phyloP scores from a whole-genome alignment of 2,888 invertebrate genomes.

The Crioceris asparagi region DNA sequence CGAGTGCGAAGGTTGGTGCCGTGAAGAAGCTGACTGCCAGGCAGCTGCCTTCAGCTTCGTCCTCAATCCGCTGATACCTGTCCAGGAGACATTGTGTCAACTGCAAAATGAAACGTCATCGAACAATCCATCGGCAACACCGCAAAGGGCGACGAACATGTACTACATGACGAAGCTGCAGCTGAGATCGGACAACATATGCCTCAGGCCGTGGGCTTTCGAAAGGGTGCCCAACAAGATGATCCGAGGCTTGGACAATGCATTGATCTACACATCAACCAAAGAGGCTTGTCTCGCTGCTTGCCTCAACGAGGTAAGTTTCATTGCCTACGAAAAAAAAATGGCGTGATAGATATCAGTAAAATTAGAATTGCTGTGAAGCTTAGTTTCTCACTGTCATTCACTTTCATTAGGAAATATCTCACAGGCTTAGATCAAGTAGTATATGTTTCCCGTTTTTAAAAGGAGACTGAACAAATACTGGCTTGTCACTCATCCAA shows the following conservation, averaged over 20 bases:
- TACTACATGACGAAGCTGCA: conserved; percentile 93
- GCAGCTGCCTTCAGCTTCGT: conserved; percentile 91
- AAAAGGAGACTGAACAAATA: no score
- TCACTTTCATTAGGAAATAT: no score
- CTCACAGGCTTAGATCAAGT: no score
- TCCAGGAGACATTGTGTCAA: conserved; percentile 44
- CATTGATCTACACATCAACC: conserved; percentile 84
- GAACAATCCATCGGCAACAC: conserved; percentile 75
- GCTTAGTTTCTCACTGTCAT: no score
- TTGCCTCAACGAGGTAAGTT: conserved; percentile 74
- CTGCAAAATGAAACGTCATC: conserved; percentile 88
- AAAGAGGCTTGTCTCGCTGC: conserved; percentile 90
- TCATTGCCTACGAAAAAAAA: not conserved
- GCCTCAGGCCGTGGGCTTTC: conserved; percentile 85
- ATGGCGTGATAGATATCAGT: no score
- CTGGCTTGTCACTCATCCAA: no score
- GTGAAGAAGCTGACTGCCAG: conserved; percentile 84
- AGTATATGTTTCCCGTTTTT: no score
- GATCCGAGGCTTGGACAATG: conserved; percentile 81
- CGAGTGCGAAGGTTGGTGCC: conserved; percentile 92
- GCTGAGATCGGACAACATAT: conserved; percentile 83
- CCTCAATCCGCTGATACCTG: conserved; percentile 81
- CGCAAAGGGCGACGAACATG: conserved; percentile 78
- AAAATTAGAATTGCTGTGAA: no score
- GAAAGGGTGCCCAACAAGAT: conserved; percentile 89